phyloP scores from a whole-genome alignment of 53 echinoderm and acorn worm species.

The Antedon mediterranea region DNA sequence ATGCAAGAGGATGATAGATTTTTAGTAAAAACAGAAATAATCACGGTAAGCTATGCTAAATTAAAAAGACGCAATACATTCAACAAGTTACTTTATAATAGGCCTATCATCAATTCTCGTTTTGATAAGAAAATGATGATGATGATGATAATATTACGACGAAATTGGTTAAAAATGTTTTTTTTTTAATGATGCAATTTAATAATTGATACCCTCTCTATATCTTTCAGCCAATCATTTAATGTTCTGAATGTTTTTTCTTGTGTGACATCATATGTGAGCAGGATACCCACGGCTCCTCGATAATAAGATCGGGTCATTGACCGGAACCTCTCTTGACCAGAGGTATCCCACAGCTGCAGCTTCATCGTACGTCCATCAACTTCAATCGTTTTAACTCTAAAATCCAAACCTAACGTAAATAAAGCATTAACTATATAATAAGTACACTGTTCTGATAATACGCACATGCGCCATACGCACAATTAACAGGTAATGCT shows the following conservation, averaged over 20 bases:
- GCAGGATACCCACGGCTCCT: conserved; percentile 68
- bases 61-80: too few species aligned
- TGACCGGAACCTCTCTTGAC: conserved; percentile 86
- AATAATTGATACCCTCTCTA: conserved; percentile 60
- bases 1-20: too few species aligned
- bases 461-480: too few species aligned
- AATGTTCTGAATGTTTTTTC: conserved; percentile 50
- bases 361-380: conserved; percentile 49
- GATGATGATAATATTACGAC: neutral
- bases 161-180: neutral
- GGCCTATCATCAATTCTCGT: too few species aligned
- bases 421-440: too few species aligned
- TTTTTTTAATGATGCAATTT: too few species aligned
- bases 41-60: too few species aligned
- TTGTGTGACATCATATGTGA: conserved; percentile 84
- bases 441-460: too few species aligned
- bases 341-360: conserved; percentile 88
- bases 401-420: conserved; percentile 68
- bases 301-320: conserved; percentile 97
- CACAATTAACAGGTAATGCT: too few species aligned
- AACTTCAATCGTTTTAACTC: conserved; percentile 41
- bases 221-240: conserved; percentile 58
- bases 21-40: too few species aligned
- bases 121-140: neutral
- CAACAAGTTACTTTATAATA: too few species aligned